Conservation (phyloP, 2,797 vertebrate species). For the Furcifer pardalis region DNA sequence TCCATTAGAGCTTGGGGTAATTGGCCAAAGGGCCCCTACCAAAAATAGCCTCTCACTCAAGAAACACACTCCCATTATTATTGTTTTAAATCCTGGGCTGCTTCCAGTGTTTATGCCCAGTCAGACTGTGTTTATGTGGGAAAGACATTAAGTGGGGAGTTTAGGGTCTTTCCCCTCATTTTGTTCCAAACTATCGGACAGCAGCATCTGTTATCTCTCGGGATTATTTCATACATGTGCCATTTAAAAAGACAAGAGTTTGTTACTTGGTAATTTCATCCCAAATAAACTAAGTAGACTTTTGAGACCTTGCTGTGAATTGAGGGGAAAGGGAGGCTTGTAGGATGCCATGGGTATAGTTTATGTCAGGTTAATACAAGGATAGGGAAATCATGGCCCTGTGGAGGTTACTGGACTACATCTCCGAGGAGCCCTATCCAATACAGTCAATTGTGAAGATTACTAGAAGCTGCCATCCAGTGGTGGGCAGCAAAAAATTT, state of each 20-base stretch:
- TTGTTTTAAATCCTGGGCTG: not conserved
- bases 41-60: conserved; percentile 1
- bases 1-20: not conserved
- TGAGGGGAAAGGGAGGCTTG: not conserved
- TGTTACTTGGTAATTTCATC: not conserved
- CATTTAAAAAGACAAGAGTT: not conserved
- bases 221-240: not conserved
- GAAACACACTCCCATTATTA: not conserved
- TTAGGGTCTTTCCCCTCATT: not conserved
- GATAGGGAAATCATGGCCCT: not conserved
- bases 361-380: not conserved
- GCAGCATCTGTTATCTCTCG: not conserved
- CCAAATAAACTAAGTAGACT: not conserved
- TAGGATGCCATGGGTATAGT: not conserved
- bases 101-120: not conserved
- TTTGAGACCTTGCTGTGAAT: not conserved
- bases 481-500: no score
- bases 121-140: not conserved
- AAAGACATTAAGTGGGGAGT: not conserved
- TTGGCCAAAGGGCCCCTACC: not conserved
- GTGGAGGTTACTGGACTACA: not conserved
- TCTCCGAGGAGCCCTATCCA: not conserved
- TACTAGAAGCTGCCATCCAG: not conserved
- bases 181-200: not conserved
- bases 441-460: not conserved